phyloP scores from a whole-genome alignment of 2,888 invertebrate species.

The Sicus ferrugineus region DNA sequence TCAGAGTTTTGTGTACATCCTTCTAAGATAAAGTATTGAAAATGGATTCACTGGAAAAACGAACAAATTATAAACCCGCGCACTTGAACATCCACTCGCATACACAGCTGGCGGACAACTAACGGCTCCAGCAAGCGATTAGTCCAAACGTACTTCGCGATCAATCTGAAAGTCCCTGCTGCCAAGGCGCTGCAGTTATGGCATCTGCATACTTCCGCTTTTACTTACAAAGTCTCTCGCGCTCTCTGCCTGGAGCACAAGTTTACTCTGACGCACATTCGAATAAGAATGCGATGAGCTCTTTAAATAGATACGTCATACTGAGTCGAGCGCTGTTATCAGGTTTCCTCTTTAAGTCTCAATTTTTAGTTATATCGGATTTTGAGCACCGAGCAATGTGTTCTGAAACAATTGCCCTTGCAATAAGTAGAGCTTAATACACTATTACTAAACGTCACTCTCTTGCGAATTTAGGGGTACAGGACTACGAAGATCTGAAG shows the following conservation, averaged over 20 bases:
- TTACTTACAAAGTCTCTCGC: conserved; percentile 19
- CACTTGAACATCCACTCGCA: conserved; percentile 54
- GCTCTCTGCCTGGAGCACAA: conserved; percentile 1
- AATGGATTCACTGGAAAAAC: conserved; percentile 7
- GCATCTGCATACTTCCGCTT: conserved; percentile 31
- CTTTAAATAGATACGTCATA: too few relatives aligned
- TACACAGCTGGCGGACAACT: conserved; percentile 62
- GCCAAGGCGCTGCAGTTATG: conserved; percentile 44
- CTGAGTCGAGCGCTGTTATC: too few relatives aligned
- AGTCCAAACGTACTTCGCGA: conserved; percentile 48
- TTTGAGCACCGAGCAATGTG: too few relatives aligned
- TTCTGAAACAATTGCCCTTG: too few relatives aligned
- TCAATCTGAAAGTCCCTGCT: conserved; percentile 32
- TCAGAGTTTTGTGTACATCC: conserved; percentile 2
- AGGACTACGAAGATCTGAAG: too few relatives aligned
- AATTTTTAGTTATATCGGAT: too few relatives aligned
- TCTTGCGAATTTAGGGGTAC: too few relatives aligned
- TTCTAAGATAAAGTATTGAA: conserved; percentile 8
- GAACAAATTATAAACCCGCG: not conserved
- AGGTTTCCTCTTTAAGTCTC: too few relatives aligned
- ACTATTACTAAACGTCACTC: too few relatives aligned
- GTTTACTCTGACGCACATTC: conserved; percentile 38
- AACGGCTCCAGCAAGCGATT: conserved; percentile 52
- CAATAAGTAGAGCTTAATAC: too few relatives aligned
- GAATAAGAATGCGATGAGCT: conserved; percentile 24